phyloP scores from a whole-genome alignment of 1,140 invertebrate genomes.

The Rhizoglyphus robini region DNA sequence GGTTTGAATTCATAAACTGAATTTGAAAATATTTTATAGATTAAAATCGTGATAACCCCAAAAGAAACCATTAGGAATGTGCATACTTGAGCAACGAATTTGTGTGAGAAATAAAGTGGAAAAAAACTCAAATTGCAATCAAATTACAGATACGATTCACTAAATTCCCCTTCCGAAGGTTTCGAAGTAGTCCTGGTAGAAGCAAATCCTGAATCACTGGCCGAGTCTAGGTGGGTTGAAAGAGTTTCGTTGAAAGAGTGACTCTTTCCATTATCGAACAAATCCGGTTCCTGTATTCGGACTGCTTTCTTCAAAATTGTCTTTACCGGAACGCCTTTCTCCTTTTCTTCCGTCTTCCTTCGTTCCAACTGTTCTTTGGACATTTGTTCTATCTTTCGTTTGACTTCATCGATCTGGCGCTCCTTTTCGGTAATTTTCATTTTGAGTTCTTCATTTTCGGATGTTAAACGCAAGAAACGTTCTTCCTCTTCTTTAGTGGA shows the following conservation, averaged over 20 bases:
- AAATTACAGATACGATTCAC: constrained; percentile 67
- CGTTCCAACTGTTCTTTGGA: constrained; percentile 17
- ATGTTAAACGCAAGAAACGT: constrained; percentile 74
- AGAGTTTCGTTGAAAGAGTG: neutral
- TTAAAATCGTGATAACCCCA: too few relatives aligned
- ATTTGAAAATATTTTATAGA: too few relatives aligned
- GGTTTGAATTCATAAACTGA: too few relatives aligned
- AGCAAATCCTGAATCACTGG: constrained; percentile 28
- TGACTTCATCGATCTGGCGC: constrained; percentile 26
- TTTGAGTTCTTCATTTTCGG: constrained; percentile 89
- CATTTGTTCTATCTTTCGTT: constrained; percentile 22
- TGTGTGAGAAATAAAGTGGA: too few relatives aligned
- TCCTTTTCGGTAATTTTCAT: constrained; percentile 26
- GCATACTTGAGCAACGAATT: too few relatives aligned
- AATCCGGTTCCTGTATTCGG: constrained; percentile 23
- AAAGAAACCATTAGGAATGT: too few relatives aligned
- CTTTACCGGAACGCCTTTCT: neutral
- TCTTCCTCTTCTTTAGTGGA: constrained; percentile 91
- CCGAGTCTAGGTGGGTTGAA: constrained; percentile 25
- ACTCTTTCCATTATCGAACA: neutral
- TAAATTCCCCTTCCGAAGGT: constrained; percentile 62
- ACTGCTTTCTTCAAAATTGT: constrained; percentile 20
- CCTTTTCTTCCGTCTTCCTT: constrained; percentile 8
- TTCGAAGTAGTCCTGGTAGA: constrained; percentile 42
- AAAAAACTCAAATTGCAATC: too few relatives aligned